Evolutionary conservation across 2,797 vertebrate genomes (phyloP).

Genomic region (Acipenser transmontanus): DNA sequence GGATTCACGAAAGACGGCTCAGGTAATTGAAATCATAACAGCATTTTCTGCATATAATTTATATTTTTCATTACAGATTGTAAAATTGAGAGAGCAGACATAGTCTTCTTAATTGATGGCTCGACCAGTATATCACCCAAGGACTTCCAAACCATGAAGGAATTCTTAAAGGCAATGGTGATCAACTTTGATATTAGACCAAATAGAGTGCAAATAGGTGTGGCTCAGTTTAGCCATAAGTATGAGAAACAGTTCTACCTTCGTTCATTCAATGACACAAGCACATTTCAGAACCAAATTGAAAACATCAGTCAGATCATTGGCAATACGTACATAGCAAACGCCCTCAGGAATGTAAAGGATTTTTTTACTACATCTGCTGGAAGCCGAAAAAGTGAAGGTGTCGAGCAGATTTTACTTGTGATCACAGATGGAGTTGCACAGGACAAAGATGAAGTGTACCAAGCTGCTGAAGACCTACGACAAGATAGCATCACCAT

Average conservation of each 20-base stretch:
- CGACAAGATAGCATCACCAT: conserved; percentile 35
- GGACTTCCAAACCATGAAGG: conserved; percentile 40
- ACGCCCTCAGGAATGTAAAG: conserved; percentile 29
- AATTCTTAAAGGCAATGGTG: conserved; percentile 34
- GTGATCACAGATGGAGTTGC: conserved; percentile 43
- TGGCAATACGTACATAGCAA: conserved; percentile 25
- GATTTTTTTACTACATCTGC: conserved; percentile 31
- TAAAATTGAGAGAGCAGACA: conserved; percentile 36
- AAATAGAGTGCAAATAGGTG: conserved; percentile 28
- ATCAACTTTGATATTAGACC: conserved; percentile 28
- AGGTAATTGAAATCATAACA: too few relatives aligned
- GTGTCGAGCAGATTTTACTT: conserved; percentile 38
- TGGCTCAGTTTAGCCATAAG: conserved; percentile 37
- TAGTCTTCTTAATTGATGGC: conserved; percentile 51
- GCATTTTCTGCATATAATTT: too few relatives aligned
- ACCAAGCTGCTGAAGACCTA: conserved; percentile 31
- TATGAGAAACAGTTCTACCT: conserved; percentile 33
- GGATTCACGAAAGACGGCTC: too few relatives aligned
- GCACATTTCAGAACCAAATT: conserved; percentile 28
- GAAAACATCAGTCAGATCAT: conserved; percentile 27
- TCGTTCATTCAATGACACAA: conserved; percentile 9
- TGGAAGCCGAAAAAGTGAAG: conserved; percentile 35
- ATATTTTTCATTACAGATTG: conserved; percentile 36
- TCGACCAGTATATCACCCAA: conserved; percentile 37
- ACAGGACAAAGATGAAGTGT: conserved; percentile 31